Conservation (phyloP, 2,888 invertebrate genomes). For the Glyphotaelius pellucidus region DNA sequence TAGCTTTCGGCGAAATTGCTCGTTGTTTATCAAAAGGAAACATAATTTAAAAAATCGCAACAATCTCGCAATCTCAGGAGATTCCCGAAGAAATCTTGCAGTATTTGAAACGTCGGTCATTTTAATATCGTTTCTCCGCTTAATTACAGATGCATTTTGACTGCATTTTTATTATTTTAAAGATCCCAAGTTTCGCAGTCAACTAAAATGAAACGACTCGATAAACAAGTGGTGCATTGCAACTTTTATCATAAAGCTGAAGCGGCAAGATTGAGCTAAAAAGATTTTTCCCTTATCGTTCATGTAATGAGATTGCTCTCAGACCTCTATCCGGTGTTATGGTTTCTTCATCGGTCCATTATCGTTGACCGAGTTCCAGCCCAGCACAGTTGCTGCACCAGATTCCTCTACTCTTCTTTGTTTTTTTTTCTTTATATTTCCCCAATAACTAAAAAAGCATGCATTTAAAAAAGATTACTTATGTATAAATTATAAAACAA, state of each 20-base stretch:
- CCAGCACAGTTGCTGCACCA: background rate
- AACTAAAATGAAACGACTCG: background rate
- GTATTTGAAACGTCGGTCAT: too few species aligned
- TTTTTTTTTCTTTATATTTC: background rate
- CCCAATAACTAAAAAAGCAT: too few species aligned
- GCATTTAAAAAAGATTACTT: too few species aligned
- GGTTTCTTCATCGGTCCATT: slow-evolving; percentile 28
- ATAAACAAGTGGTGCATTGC: slow-evolving; percentile 28
- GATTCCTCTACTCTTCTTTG: background rate
- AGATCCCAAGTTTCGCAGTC: background rate
- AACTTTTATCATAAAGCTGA: background rate
- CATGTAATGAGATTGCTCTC: slow-evolving; percentile 21
- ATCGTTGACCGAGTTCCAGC: background rate
- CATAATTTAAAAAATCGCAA: background rate
- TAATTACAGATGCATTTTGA: background rate
- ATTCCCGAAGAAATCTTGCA: too few species aligned
- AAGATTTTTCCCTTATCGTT: slow-evolving; percentile 31
- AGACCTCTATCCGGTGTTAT: slow-evolving; percentile 22
- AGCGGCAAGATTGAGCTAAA: slow-evolving; percentile 5
- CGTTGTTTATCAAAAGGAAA: too few species aligned
- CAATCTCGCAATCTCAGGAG: background rate
- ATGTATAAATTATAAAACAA: too few species aligned
- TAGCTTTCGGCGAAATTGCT: background rate
- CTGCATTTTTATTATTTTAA: background rate
- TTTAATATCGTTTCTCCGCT: background rate